Conservation (phyloP, 1,140 invertebrate species). For the Sarcophaga peregrina region DNA sequence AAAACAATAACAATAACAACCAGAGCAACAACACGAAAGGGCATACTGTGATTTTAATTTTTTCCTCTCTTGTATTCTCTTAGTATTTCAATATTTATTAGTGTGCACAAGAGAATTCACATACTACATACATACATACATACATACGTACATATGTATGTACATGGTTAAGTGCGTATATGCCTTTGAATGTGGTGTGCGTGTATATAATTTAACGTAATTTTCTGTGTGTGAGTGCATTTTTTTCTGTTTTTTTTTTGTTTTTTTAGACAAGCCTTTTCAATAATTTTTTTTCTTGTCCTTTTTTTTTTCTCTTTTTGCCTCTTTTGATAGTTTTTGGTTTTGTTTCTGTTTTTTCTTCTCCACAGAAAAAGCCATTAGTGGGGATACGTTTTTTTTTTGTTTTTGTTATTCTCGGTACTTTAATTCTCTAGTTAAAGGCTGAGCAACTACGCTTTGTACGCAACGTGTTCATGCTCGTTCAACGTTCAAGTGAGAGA, state of each 20-base stretch:
- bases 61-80: background rate
- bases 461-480: background rate
- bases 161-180: background rate
- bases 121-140: too few relatives aligned
- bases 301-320: background rate
- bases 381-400: background rate
- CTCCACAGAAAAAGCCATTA: background rate
- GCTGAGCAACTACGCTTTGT: background rate
- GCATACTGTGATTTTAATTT: background rate
- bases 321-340: background rate
- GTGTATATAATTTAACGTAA: background rate
- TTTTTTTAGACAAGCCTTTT: conserved; percentile 13
- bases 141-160: too few relatives aligned
- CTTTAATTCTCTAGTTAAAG: background rate
- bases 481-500: too few relatives aligned
- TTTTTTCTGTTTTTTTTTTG: background rate
- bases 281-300: background rate
- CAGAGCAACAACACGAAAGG: too few relatives aligned
- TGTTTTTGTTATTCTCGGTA: background rate
- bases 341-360: background rate
- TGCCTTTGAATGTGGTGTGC: background rate
- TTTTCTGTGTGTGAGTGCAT: background rate
- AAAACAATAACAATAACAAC: background rate
- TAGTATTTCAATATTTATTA: too few relatives aligned
- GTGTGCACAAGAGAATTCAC: too few relatives aligned